Evolutionary conservation across 2,797 vertebrate genomes (phyloP), one percentile per base, ranked within the genome.

Genomic region (Acipenser oxyrinchus): DNA sequence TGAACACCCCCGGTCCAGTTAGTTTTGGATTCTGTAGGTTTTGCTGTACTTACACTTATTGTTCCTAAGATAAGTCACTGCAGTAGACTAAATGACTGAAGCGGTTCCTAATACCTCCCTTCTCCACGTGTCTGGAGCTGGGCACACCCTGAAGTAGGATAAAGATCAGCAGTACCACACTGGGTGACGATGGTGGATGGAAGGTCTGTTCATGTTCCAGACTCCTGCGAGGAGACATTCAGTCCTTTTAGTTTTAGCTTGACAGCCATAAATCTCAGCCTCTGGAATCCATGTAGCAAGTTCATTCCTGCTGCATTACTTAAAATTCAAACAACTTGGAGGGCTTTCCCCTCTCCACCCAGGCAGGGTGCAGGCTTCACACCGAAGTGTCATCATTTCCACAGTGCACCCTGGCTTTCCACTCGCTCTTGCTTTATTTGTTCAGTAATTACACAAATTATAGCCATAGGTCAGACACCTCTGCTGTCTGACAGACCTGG

Each of bases 211-310:
- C 12, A 53, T 53, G 51, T 53, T 9, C 8, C 59, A 6, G 11
- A 8, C 59, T 3, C 18, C 18, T 60, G 12, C 18, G 13, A 18
- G 1, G 18, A 60, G 18, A 5, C 11, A 60, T 55, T 55, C n/a
- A 55, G n/a, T 55, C n/a, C 52, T n/a, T 10, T 60, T n/a, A 60
- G 11, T 9, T 13, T 18, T 60, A 60, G 68, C 49, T 7, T 63
- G 71, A 55, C 70, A 60, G 65, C 72, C 64, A 63, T 70, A 73
- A 75, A 75, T 79, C 67, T 64, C 65, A 1, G 62, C 55, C 59
- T 58, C 71, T 81, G 82, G 81, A 82, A 81, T 84, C 77, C 73
- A 67, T 68, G 51, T 48, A 71, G 67, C 82, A 65, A 79, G 79
- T 83, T 75, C 68, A 70, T 75, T 83, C 82, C 80, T 81, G 81